Evolutionary conservation across 2,113 vertebrate genomes (phyloP).

Genomic region (Glaucidium brasilianum): DNA sequence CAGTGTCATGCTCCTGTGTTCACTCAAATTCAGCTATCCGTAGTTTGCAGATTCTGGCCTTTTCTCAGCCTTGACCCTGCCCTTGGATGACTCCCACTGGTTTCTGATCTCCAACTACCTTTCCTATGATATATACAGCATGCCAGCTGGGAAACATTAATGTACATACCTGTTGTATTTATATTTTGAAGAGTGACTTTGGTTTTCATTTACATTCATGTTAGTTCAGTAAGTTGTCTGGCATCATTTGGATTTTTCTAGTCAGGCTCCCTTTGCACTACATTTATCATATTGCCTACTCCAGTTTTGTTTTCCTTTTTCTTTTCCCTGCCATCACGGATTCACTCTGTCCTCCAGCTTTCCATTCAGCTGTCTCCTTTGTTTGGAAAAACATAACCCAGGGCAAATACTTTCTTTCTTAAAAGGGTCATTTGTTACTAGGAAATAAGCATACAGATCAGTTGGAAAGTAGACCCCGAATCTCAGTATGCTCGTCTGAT

Average conservation of each 20-base stretch:
- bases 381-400: not conserved
- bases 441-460: not conserved
- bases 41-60: not conserved
- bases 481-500: not conserved
- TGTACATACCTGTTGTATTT: not conserved
- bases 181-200: not conserved
- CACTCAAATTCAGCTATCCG: not conserved
- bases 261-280: not conserved
- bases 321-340: not conserved
- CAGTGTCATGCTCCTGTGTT: not conserved
- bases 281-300: not conserved
- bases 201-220: not conserved
- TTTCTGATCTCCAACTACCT: not conserved
- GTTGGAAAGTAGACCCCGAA: not conserved
- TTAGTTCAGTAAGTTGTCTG: not conserved
- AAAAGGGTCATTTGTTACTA: conserved; percentile 26
- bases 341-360: conserved; percentile 17
- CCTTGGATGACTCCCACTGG: not conserved
- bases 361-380: conserved; percentile 41
- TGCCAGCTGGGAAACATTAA: not conserved
- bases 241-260: not conserved
- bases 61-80: not conserved
- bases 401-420: not conserved
- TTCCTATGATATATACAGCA: not conserved
- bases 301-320: conserved; percentile 4